phyloP scores from a whole-genome alignment of 92 coral and sea anemone species.

The Porites lobata region DNA sequence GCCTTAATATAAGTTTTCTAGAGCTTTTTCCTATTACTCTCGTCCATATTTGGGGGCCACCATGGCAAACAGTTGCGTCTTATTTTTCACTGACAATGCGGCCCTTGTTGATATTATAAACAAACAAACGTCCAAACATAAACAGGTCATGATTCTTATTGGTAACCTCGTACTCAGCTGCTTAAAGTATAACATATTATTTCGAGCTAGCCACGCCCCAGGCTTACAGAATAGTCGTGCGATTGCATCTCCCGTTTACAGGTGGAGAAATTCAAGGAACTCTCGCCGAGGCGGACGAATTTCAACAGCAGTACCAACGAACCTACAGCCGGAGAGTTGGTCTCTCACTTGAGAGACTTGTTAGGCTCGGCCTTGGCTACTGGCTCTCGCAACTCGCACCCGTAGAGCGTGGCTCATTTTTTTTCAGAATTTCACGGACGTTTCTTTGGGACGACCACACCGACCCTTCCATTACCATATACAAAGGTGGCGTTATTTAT shows the following conservation, averaged over 20 bases:
- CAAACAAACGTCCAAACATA: constrained; percentile 23
- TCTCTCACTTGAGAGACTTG: too few relatives aligned
- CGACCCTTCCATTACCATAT: constrained; percentile 9
- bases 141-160: constrained; percentile 22
- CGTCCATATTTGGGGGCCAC: constrained; percentile 49
- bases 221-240: constrained; percentile 43
- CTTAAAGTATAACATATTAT: constrained; percentile 21
- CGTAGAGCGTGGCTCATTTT: constrained; percentile 31
- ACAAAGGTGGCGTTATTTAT: constrained; percentile 20
- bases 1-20: constrained; percentile 25
- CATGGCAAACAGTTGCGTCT: constrained; percentile 36
- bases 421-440: constrained; percentile 19
- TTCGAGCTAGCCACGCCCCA: constrained; percentile 34
- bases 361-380: background rate
- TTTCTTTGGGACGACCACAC: background rate
- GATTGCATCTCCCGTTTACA: constrained; percentile 40
- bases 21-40: constrained; percentile 47
- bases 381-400: background rate
- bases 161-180: constrained; percentile 15
- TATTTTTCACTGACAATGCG: constrained; percentile 52
- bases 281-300: constrained; percentile 8
- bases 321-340: constrained; percentile 63
- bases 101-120: constrained; percentile 42
- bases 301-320: constrained; percentile 24
- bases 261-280: background rate